Evolutionary conservation across 2,888 invertebrate genomes (phyloP).

Genomic region (Meganola albula): DNA sequence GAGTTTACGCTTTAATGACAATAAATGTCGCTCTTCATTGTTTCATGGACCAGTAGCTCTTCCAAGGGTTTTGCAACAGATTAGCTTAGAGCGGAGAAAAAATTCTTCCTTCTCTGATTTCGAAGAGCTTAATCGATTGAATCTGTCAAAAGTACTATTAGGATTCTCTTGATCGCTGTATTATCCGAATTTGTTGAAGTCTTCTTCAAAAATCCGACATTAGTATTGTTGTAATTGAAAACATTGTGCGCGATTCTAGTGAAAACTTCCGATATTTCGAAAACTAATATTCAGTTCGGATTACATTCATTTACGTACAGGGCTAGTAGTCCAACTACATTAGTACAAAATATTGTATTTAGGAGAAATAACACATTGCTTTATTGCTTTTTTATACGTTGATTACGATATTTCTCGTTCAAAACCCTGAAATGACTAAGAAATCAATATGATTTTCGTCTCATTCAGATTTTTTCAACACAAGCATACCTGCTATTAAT

Average conservation of each 20-base stretch:
- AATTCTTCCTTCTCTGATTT: too few species aligned
- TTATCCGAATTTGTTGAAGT: too few species aligned
- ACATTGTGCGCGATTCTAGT: conserved; percentile 15
- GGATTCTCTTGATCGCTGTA: conserved; percentile 9
- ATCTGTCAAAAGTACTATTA: conserved; percentile 16
- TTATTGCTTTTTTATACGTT: conserved; percentile 19
- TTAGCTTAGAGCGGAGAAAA: too few species aligned
- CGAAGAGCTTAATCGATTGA: too few species aligned
- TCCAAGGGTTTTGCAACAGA: too few species aligned
- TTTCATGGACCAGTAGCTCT: too few species aligned
- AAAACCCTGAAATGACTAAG: conserved; percentile 9
- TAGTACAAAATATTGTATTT: conserved; percentile 17
- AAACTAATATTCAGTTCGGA: conserved; percentile 37
- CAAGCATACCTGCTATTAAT: conserved; percentile 58
- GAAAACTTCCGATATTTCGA: conserved; percentile 12
- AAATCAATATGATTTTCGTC: conserved; percentile 13
- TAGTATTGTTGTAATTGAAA: conserved; percentile 12
- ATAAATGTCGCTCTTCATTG: too few species aligned
- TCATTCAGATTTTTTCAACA: conserved; percentile 25
- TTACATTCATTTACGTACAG: conserved; percentile 75
- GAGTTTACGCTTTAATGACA: too few species aligned
- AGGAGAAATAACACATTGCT: conserved; percentile 7
- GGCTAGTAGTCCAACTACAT: conserved; percentile 64
- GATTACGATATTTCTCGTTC: conserved; percentile 18
- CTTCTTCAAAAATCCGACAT: too few species aligned